phyloP scores from a whole-genome alignment of 2,797 vertebrate genomes.

The Manis javanica region DNA sequence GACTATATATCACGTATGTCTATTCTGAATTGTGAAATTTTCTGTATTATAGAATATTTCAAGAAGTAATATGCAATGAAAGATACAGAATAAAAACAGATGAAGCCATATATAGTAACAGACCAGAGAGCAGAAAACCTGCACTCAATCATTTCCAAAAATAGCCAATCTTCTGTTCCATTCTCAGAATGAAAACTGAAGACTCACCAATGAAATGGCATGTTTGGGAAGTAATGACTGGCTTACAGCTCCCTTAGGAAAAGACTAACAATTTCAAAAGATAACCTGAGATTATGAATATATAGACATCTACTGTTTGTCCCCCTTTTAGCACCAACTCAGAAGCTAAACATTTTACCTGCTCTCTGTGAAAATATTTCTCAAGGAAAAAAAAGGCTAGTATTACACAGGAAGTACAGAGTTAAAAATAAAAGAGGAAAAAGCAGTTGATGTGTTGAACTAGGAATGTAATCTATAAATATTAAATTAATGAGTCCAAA shows the following conservation, averaged over 20 bases:
- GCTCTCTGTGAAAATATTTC: background rate
- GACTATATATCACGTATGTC: background rate
- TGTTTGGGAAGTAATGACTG: background rate
- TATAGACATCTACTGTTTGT: background rate
- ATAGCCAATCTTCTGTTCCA: background rate
- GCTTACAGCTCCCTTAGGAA: background rate
- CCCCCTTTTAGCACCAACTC: background rate
- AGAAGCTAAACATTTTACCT: conserved; percentile 45
- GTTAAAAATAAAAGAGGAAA: background rate
- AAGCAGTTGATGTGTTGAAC: background rate
- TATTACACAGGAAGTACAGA: conserved; percentile 35
- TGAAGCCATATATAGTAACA: background rate
- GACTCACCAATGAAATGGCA: conserved; percentile 24
- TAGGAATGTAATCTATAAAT: background rate
- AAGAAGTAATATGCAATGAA: conserved; percentile 19
- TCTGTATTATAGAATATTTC: background rate
- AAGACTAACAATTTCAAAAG: conserved; percentile 21
- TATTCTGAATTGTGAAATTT: conserved; percentile 4
- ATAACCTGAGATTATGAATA: background rate
- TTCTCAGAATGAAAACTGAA: conserved; percentile 53
- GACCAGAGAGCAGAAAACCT: conserved; percentile 15
- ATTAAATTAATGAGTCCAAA: background rate
- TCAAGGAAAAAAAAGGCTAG: background rate
- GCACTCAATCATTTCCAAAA: background rate
- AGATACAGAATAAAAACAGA: conserved; percentile 26